Evolutionary conservation across 2,113 vertebrate genomes (phyloP).

Genomic region (Alouatta palliata): DNA sequence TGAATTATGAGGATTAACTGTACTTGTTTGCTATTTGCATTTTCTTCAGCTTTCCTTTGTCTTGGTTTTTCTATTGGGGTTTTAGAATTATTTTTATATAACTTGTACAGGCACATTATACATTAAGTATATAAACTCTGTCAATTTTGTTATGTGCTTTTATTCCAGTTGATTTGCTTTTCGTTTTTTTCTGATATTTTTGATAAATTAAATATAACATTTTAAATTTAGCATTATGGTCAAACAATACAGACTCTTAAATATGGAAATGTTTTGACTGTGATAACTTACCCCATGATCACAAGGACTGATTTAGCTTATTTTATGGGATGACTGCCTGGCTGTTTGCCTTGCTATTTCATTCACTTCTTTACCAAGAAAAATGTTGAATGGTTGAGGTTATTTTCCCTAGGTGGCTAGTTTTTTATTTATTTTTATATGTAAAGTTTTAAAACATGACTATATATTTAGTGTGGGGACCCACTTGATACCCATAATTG

Average conservation of each 20-base stretch:
- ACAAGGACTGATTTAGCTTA: background rate
- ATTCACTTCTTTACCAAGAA: background rate
- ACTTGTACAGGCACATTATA: background rate
- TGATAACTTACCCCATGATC: background rate
- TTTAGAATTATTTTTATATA: background rate
- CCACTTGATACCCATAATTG: background rate
- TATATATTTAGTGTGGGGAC: background rate
- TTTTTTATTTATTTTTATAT: background rate
- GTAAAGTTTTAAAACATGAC: background rate
- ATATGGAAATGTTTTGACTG: background rate
- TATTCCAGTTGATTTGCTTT: background rate
- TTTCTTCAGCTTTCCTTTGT: background rate
- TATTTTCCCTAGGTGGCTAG: background rate
- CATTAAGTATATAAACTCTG: background rate
- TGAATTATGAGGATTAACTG: background rate
- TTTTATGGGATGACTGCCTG: background rate
- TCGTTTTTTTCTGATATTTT: background rate
- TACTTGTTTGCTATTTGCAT: background rate
- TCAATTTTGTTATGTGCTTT: background rate
- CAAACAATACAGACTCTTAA: background rate
- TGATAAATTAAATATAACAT: background rate
- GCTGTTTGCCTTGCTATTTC: background rate
- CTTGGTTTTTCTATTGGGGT: background rate
- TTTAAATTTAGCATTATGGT: background rate
- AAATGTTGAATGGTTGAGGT: background rate